Conservation (phyloP, 1,140 invertebrate species). For the Rhysida immarginata region DNA sequence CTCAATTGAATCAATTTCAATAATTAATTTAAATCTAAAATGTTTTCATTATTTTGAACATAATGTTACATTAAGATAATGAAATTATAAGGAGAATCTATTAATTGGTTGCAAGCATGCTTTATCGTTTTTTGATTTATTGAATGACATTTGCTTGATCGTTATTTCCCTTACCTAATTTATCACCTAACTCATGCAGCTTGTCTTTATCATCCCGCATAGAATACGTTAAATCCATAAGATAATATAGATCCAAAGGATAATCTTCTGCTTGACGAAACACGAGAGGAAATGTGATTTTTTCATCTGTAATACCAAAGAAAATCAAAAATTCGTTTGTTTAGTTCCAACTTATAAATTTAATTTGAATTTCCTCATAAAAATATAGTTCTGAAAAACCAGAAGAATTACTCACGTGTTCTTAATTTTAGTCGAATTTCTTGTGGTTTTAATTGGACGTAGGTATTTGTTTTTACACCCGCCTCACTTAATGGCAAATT, state of each 20-base stretch:
- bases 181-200: conserved; percentile 45
- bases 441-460: background rate
- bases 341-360: background rate
- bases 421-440: background rate
- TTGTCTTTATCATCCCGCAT: conserved; percentile 57
- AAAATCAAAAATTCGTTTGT: background rate
- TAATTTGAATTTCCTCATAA: background rate
- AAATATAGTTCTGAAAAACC: background rate
- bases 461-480: background rate
- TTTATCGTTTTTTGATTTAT: too few species aligned
- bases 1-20: too few species aligned
- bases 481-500: background rate
- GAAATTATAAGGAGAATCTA: too few species aligned
- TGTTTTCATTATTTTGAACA: too few species aligned
- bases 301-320: background rate
- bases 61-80: too few species aligned
- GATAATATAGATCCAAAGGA: conserved; percentile 75
- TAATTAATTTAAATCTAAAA: too few species aligned
- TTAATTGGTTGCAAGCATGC: too few species aligned
- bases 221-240: conserved; percentile 68
- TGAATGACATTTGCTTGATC: background rate
- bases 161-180: conserved; percentile 35
- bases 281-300: conserved; percentile 20
- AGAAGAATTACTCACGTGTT: background rate
- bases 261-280: conserved; percentile 54